Percentiles rank a stretch among this genome's conserved stretches.
Conservation (phyloP, 2,888 invertebrate species). For the Anorthoa munda region DNA sequence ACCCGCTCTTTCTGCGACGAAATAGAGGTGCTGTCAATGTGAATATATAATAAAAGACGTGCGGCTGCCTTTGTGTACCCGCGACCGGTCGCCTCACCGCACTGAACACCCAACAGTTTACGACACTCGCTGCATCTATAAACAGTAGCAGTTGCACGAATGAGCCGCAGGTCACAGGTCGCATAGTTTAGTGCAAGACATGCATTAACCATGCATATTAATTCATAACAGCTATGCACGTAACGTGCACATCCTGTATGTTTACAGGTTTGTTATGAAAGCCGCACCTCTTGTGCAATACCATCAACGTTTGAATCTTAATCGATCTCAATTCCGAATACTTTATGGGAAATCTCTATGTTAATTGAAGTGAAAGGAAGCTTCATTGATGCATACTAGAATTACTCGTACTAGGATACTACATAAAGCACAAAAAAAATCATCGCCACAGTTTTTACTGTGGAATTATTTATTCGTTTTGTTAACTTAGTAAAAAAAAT, state of each 20-base stretch:
- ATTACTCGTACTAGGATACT: not conserved
- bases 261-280: not conserved
- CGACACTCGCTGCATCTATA: not conserved
- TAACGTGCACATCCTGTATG: not conserved
- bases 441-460: no score
- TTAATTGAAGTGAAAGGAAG: not conserved
- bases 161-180: not conserved
- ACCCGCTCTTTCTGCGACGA: not conserved
- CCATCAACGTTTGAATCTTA: slow-evolving; percentile 1
- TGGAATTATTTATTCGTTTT: no score
- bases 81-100: not conserved
- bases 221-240: not conserved
- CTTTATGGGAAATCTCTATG: not conserved
- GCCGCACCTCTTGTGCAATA: slow-evolving; percentile 4
- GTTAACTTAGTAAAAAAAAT: no score
- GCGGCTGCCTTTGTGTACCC: not conserved
- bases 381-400: not conserved
- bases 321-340: not conserved
- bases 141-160: not conserved
- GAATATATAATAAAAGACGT: not conserved
- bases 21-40: not conserved
- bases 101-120: not conserved
- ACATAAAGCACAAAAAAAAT: no score
- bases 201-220: not conserved
- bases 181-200: not conserved